Evolutionary conservation across 2,113 vertebrate genomes (phyloP).

Genomic region (Halcyon malimbica): DNA sequence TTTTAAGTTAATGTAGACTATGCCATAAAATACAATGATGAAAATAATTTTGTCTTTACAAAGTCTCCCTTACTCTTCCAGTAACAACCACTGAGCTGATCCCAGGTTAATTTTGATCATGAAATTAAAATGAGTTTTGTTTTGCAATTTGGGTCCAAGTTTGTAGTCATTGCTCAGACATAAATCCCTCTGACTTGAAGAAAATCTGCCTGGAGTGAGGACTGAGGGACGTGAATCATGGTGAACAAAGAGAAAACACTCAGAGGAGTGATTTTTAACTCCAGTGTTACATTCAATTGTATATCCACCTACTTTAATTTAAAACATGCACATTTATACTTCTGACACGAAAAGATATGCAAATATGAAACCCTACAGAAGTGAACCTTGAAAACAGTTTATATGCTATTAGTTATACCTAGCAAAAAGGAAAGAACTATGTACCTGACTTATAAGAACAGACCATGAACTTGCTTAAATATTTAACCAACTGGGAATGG

Average conservation of each 20-base stretch:
- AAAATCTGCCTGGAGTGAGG: background rate
- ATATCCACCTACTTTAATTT: background rate
- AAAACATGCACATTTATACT: background rate
- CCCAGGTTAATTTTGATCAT: background rate
- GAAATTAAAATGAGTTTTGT: background rate
- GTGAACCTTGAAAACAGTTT: background rate
- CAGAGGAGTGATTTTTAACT: background rate
- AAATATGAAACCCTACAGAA: background rate
- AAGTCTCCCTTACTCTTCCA: background rate
- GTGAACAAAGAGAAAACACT: background rate
- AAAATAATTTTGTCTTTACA: background rate
- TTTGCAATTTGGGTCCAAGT: background rate
- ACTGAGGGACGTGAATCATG: background rate
- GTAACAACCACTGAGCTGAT: background rate
- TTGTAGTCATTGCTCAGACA: background rate
- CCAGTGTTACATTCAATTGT: background rate
- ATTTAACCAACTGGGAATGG: background rate
- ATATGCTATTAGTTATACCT: background rate
- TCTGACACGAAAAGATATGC: background rate
- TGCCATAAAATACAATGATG: background rate
- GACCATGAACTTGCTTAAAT: conserved; percentile 12
- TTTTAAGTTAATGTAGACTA: background rate
- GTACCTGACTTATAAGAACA: background rate
- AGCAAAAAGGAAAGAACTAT: background rate
- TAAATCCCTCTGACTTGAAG: background rate